phyloP scores from a whole-genome alignment of 2,113 vertebrate species.

The Halichoerus grypus region DNA sequence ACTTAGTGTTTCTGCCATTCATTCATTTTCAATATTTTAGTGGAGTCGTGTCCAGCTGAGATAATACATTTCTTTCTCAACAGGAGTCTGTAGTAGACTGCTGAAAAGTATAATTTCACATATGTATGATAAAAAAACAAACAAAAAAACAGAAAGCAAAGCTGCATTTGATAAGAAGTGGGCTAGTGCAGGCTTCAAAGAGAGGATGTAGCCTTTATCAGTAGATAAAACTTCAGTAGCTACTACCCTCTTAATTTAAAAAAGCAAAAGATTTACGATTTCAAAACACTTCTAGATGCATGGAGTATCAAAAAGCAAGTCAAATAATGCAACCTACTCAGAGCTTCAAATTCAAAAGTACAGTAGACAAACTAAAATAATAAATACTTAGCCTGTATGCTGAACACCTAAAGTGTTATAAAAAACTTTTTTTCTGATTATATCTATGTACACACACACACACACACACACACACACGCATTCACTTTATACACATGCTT shows the following conservation, averaged over 20 bases:
- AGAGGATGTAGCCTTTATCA: conserved; percentile 34
- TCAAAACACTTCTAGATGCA: neutral
- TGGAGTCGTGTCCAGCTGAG: conserved; percentile 44
- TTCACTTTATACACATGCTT: neutral
- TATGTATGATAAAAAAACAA: neutral
- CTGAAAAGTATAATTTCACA: conserved; percentile 59
- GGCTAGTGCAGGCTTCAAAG: neutral
- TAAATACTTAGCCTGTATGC: neutral
- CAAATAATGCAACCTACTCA: neutral
- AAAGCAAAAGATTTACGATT: conserved; percentile 25
- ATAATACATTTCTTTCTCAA: conserved; percentile 61
- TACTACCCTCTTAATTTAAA: neutral
- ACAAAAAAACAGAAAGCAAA: neutral
- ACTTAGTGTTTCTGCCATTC: conserved; percentile 24
- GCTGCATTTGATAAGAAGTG: conserved; percentile 46
- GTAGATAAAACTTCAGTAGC: neutral
- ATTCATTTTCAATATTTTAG: conserved; percentile 59
- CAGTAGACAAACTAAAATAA: neutral
- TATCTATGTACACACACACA: neutral
- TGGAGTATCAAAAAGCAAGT: conserved; percentile 44
- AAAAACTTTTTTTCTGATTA: neutral
- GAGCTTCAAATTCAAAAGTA: neutral
- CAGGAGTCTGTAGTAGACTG: conserved; percentile 43
- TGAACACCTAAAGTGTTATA: neutral
- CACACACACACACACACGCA: neutral